phyloP scores from a whole-genome alignment of 2,797 vertebrate species.

The Sparus aurata region DNA sequence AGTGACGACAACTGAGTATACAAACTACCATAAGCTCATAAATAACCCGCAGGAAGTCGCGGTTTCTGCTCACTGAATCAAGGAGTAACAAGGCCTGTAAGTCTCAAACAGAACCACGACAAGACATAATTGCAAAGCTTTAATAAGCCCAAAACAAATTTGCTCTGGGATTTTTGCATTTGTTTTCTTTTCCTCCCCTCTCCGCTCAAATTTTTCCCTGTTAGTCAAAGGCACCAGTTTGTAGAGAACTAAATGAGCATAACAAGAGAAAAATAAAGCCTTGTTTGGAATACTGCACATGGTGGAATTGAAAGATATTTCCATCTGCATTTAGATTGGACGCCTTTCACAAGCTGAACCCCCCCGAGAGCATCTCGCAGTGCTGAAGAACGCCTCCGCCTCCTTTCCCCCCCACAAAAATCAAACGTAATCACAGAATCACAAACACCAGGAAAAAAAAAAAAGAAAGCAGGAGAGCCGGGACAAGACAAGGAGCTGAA shows the following conservation, averaged over 20 bases:
- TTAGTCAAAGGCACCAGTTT: slow-evolving; percentile 42
- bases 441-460: slow-evolving; percentile 47
- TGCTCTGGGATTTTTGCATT: slow-evolving; percentile 20
- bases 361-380: slow-evolving; percentile 58
- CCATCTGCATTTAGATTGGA: slow-evolving; percentile 83
- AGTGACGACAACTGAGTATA: neutral
- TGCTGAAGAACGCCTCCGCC: slow-evolving; percentile 33
- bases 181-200: slow-evolving; percentile 12
- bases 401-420: slow-evolving; percentile 47
- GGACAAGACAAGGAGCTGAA: slow-evolving; percentile 30
- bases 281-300: slow-evolving; percentile 55
- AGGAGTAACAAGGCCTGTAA: neutral
- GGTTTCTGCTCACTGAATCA: slow-evolving; percentile 4
- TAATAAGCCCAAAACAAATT: slow-evolving; percentile 30
- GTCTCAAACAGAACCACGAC: neutral
- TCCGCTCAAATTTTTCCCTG: slow-evolving; percentile 16
- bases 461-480: slow-evolving; percentile 21
- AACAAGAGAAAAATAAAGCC: slow-evolving; percentile 36
- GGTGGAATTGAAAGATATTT: slow-evolving; percentile 61
- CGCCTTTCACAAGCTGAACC: slow-evolving; percentile 64
- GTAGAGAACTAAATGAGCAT: slow-evolving; percentile 29
- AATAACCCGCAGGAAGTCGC: neutral
- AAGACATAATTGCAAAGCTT: slow-evolving; percentile 12
- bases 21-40: no score
- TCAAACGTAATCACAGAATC: slow-evolving; percentile 76